Evolutionary conservation across 2,113 vertebrate species (phyloP).

Genomic region (Bufo bufo): DNA sequence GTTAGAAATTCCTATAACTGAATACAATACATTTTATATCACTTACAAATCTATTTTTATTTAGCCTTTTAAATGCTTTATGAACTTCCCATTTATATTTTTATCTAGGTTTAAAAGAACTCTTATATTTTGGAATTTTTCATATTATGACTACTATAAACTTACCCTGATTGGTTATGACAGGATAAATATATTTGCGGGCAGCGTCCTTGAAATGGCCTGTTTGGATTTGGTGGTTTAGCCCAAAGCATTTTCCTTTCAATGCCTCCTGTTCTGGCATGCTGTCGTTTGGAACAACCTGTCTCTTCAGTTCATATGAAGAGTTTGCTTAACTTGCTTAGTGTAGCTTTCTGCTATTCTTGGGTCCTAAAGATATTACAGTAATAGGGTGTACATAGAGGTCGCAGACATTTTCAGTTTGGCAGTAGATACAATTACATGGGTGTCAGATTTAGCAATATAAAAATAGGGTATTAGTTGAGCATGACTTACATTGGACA

Average conservation of each 20-base stretch:
- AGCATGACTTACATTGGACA: not conserved
- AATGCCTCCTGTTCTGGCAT: slow-evolving; percentile 8
- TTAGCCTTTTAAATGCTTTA: not conserved
- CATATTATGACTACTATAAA: not conserved
- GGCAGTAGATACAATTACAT: not conserved
- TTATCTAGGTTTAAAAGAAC: not conserved
- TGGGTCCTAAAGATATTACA: not conserved
- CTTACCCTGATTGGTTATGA: slow-evolving; percentile 21
- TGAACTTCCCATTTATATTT: not conserved
- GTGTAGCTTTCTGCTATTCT: slow-evolving; percentile 14
- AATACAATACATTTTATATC: not conserved
- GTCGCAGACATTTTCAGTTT: not conserved
- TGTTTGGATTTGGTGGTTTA: slow-evolving; percentile 46
- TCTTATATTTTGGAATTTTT: not conserved
- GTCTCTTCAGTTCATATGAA: slow-evolving; percentile 31
- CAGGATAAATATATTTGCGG: slow-evolving; percentile 47
- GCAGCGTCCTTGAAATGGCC: slow-evolving; percentile 37
- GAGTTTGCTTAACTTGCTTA: not conserved
- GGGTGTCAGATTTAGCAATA: not conserved
- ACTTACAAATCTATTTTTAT: too few relatives aligned
- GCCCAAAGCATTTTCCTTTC: slow-evolving; percentile 35
- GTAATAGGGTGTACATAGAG: not conserved
- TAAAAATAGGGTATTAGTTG: not conserved
- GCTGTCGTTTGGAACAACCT: slow-evolving; percentile 30
- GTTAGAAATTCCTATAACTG: not conserved